Evolutionary conservation across 2,797 vertebrate species (phyloP), one percentile per base, ranked within the genome.

Genomic region (Xyrichtys novacula): DNA sequence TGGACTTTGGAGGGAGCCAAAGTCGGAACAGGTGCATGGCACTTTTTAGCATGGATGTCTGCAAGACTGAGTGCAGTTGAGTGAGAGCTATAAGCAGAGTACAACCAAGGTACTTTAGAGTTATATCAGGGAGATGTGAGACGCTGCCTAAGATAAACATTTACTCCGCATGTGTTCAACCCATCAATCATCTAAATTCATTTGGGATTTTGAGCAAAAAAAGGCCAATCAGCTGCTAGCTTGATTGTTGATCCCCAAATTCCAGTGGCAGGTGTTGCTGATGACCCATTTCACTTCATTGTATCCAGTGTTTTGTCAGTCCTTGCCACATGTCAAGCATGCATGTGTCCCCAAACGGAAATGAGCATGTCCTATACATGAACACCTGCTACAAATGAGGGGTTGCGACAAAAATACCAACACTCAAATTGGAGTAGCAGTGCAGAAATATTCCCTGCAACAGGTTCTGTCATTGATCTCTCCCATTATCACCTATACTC

Each of bases 251-350:
- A 81, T 81, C 86, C 79, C 80, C n/a, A 46, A 63, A 90, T 84
- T 86, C 80, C 84, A 75, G 67, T 52, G 81, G 87, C 92, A 92
- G 91, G 90, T 93, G 90, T 70, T 59, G 69, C 65, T 62, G 68
- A 63, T 74, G 78, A 84, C 73, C 85, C 63, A 59, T 50, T 80
- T 84, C 38, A n/a, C 57, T 74, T 63, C 52, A 67, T 73, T 78
- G 60, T 72, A 81, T 78, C 64, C 75, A 58, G 61, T 78, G 57
- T 78, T 83, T 82, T 83, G 72, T 60, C n/a, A 65, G 60, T 74
- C 81, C 76, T 83, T 48, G 67, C 74, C 52, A 40, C 71, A 76
- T 60, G 76, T 66, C 80, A 65, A 59, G 40, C 54, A 67, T 73
- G 59, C 77, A 71, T 72, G 49, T 76, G 66, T 81, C 76, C 15